Evolutionary conservation across 1,140 invertebrate genomes (phyloP), one percentile per base, ranked within the genome.

Genomic region (Micrasema minimum): DNA sequence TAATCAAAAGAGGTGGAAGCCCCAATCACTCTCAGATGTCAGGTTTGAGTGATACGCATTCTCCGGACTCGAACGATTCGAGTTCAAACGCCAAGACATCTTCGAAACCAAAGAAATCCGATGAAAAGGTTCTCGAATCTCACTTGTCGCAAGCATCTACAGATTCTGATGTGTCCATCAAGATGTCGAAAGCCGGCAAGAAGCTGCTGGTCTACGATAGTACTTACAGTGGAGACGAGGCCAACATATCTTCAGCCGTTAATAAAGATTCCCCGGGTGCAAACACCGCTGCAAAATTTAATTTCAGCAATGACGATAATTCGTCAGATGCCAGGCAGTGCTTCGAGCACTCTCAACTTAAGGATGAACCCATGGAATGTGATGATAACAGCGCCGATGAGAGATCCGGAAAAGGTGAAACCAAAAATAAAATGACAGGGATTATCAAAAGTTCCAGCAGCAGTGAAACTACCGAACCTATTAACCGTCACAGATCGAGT

Each of bases 41-140:
- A 43, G 86, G 84, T 53, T 86, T 88, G 75, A 90, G 87, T 72
- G 88, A 87, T 75, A 75, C 87, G 26, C 86, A 85, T 55, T 86
- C 85, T 71, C 85, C 86, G 66, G 81, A 81, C 59, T 79, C 79
- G 38, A 77, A 78, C 55, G 68, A 70, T 14, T 62, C 57, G 5
- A 81, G 80, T 65, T 76, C 77, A 18, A 69, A 65, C 43, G 59
- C 41, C 16, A 51, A 66, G 11, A n/a, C n/a, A n/a, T n/a, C n/a
- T n/a, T n/a, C n/a, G n/a, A 43, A 65, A n/a, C 14, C 31, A 23
- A 18, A 45, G 5, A 14, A 72, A 72, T 35, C 20, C 35, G 50
- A 69, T 12, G 35, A 43, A 16, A 67, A 66, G 12, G 69, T 67
- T 71, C 53, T 31, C 12, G 66, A 74, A 38, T 71, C 72, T 1